phyloP scores from a whole-genome alignment of 2,888 invertebrate genomes.

The Penaeus monodon region DNA sequence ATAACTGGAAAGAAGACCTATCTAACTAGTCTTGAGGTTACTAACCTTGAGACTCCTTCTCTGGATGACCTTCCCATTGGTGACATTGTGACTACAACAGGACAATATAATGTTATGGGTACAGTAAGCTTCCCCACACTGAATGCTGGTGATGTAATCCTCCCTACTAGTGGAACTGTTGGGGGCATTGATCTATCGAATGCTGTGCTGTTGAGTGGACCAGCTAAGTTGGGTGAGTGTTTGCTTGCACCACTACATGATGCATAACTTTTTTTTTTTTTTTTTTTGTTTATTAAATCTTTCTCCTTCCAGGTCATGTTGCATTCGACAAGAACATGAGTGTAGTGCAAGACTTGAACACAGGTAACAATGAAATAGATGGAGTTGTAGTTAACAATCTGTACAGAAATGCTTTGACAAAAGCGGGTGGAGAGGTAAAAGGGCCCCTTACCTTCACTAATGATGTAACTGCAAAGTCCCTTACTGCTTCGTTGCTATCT shows the following conservation, averaged over 20 bases:
- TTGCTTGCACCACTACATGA: no score
- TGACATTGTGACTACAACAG: background rate
- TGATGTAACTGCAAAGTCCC: background rate
- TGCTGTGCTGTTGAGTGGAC: background rate
- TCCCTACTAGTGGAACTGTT: background rate
- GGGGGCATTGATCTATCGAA: background rate
- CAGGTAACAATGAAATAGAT: background rate
- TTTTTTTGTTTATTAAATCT: no score
- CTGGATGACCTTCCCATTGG: conserved; percentile 2
- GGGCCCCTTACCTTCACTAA: conserved; percentile 25
- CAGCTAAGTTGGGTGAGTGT: background rate
- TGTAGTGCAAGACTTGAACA: no score
- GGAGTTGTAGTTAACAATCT: conserved; percentile 4
- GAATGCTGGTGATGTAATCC: background rate
- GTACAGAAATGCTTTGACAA: background rate
- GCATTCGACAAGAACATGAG: no score
- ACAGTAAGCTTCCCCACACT: background rate
- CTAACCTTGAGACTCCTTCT: background rate
- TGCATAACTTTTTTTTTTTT: no score
- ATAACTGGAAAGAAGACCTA: background rate
- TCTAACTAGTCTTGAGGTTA: background rate
- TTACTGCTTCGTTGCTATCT: background rate
- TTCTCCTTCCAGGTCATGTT: no score
- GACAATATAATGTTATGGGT: background rate
- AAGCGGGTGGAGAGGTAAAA: conserved; percentile 15